These are phyloP conservation scores for Apotomis turbidana DNA, from an alignment of 2,888 invertebrate species.

Conservation along the genomic window DNA sequence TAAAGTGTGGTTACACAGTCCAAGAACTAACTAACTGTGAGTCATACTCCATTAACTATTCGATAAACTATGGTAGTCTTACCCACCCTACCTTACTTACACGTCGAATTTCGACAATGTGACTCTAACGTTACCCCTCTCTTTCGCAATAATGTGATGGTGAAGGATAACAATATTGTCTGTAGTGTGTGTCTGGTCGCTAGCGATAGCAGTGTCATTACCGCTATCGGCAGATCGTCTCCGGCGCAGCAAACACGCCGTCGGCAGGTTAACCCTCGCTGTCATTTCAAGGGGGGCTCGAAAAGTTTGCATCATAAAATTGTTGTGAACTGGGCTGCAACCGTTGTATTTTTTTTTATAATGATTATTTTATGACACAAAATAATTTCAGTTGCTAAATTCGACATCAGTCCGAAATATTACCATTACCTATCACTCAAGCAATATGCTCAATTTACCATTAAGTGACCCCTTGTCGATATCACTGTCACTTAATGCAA, in stretches of 20 bases:
- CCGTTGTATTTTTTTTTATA: background rate
- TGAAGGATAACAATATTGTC: slow-evolving; percentile 27
- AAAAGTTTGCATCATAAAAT: background rate
- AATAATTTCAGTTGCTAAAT: too few relatives aligned
- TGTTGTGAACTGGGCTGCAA: background rate
- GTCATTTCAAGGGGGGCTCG: slow-evolving; percentile 27
- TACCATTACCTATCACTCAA: too few relatives aligned
- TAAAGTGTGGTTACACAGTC: too few relatives aligned
- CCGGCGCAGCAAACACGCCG: slow-evolving; percentile 39
- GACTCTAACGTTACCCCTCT: slow-evolving; percentile 16
- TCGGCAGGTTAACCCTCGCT: slow-evolving; percentile 32
- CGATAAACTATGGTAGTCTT: too few relatives aligned
- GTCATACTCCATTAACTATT: too few relatives aligned
- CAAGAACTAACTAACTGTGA: too few relatives aligned
- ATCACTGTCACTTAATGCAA: too few relatives aligned
- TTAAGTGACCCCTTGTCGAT: too few relatives aligned
- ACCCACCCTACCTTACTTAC: too few relatives aligned
- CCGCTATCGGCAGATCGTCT: slow-evolving; percentile 54
- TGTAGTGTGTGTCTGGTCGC: slow-evolving; percentile 47
- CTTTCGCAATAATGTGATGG: slow-evolving; percentile 17
- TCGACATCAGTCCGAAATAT: too few relatives aligned
- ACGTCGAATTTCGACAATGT: background rate
- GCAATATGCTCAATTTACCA: too few relatives aligned
- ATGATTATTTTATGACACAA: too few relatives aligned
- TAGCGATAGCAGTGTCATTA: slow-evolving; percentile 59